Conservation (phyloP, 2,113 vertebrate genomes). For the Chloropsis hardwickii region DNA sequence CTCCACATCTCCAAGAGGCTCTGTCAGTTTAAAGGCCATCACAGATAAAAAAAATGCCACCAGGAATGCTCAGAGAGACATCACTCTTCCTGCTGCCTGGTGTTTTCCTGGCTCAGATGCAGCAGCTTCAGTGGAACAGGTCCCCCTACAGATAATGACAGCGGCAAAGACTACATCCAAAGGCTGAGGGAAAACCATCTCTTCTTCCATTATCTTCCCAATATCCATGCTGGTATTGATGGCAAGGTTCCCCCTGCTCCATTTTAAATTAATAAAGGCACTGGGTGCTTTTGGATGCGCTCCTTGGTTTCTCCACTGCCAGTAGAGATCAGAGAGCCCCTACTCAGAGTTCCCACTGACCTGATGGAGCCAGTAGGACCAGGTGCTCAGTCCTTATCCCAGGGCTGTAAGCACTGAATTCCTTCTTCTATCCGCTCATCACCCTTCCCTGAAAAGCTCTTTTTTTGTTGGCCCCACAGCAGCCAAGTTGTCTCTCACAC, state of each 20-base stretch:
- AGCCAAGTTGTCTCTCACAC: background rate
- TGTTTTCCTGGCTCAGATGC: background rate
- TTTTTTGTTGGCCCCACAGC: background rate
- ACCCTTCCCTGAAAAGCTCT: background rate
- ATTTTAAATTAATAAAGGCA: background rate
- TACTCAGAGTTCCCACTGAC: background rate
- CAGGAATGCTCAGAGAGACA: background rate
- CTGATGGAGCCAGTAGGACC: background rate
- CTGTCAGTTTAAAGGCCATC: background rate
- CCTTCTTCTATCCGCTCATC: background rate
- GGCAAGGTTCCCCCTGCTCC: rapidly evolving
- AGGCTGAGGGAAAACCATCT: background rate
- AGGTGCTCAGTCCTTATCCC: background rate
- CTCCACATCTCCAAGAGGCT: background rate
- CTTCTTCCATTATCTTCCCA: background rate
- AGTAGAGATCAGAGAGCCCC: background rate
- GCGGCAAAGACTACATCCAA: background rate
- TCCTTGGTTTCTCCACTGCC: background rate
- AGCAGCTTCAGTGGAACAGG: background rate
- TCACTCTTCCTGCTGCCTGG: background rate
- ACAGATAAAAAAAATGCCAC: background rate
- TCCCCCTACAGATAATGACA: rapidly evolving
- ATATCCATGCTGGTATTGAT: background rate
- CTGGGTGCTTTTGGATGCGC: background rate
- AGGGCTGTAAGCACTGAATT: background rate